Conservation (phyloP, 2,113 vertebrate genomes). For the Picathartes gymnocephalus region DNA sequence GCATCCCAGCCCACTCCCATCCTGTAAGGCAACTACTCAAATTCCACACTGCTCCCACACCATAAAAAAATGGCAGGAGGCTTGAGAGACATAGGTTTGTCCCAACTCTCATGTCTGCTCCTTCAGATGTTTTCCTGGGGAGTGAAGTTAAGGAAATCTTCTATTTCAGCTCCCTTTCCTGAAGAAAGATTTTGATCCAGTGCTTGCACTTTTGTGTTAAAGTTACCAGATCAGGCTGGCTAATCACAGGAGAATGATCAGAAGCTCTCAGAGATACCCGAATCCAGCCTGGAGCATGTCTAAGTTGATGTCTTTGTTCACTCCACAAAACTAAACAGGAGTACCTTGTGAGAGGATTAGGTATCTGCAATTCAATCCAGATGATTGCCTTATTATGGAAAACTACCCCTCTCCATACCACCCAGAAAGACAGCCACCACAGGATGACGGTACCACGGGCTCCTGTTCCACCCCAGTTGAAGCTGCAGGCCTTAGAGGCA, state of each 20-base stretch:
- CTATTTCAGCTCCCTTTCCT: background rate
- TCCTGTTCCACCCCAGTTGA: background rate
- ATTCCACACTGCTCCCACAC: background rate
- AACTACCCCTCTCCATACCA: constrained; percentile 28
- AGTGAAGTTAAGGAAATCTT: background rate
- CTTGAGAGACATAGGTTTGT: background rate
- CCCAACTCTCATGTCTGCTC: background rate
- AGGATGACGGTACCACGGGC: background rate
- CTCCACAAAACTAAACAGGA: constrained; percentile 57
- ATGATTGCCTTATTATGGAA: constrained; percentile 63
- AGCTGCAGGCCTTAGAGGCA: constrained; percentile 32
- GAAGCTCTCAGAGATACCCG: constrained; percentile 7
- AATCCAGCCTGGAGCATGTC: background rate
- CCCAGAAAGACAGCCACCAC: constrained; percentile 11
- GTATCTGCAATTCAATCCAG: constrained; percentile 64
- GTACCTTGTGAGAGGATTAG: constrained; percentile 55
- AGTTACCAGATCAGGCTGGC: constrained; percentile 1
- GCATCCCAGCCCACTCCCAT: background rate
- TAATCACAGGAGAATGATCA: constrained; percentile 29
- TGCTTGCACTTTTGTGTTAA: constrained; percentile 14
- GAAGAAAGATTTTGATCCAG: background rate
- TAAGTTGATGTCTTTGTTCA: constrained; percentile 56
- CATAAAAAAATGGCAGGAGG: background rate
- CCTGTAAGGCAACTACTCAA: background rate
- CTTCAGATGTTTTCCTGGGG: background rate